Evolutionary conservation across 1,140 invertebrate species (phyloP).

Genomic region (Apis dorsata): DNA sequence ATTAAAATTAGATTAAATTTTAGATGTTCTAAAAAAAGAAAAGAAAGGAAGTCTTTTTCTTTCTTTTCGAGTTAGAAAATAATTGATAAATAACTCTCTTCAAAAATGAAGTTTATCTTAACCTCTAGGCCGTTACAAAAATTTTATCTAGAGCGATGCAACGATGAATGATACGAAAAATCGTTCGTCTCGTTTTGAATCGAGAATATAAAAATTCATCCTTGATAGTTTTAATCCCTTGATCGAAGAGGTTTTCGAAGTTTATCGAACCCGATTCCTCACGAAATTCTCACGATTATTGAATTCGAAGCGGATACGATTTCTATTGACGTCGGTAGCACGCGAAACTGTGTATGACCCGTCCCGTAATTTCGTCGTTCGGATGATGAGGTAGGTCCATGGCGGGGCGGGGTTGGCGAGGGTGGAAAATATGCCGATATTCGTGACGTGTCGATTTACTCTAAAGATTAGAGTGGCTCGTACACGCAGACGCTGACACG

Average conservation of each 20-base stretch:
- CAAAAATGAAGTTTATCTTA: no score
- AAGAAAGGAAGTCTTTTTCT: no score
- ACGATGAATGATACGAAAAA: background rate
- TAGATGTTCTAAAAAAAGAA: no score
- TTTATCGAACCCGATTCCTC: background rate
- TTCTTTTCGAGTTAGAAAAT: no score
- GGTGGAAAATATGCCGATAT: slow-evolving; percentile 37
- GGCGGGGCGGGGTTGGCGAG: background rate
- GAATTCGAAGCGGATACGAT: background rate
- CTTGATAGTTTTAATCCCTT: background rate
- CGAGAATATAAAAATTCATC: background rate
- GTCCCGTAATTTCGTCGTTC: slow-evolving; percentile 15
- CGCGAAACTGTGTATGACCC: background rate
- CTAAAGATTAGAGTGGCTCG: slow-evolving; percentile 40
- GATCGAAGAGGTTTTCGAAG: background rate
- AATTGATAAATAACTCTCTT: no score
- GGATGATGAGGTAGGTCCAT: slow-evolving; percentile 13
- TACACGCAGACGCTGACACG: slow-evolving; percentile 34
- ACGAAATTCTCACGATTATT: background rate
- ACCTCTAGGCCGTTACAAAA: no score
- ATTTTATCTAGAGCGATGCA: no score
- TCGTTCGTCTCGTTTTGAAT: background rate
- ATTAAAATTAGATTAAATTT: no score
- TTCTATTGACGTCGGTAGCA: background rate
- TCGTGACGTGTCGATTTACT: slow-evolving; percentile 48